Evolutionary conservation across 2,113 vertebrate genomes (phyloP), one percentile per base, ranked within the genome.

Genomic region (Tinamus guttatus): DNA sequence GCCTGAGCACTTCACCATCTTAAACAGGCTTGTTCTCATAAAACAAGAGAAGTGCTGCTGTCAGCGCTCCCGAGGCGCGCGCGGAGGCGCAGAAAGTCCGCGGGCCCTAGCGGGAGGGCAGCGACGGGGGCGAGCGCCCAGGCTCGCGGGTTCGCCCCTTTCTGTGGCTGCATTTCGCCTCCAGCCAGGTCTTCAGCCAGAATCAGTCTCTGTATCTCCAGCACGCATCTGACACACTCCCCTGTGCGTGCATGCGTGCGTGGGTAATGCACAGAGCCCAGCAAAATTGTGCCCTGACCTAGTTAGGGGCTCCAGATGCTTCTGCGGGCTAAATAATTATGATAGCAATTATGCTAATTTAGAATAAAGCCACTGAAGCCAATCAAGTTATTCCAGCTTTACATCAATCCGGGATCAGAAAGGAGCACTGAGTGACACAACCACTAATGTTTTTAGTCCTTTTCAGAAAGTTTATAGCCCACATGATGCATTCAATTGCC

Each of bases 281-380:
- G 73, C 1, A 0, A 82, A 94, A 92, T 60, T 78, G 71, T 87
- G 93, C 68, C 82, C 85, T 95, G 94, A 96, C 95, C 94, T 91
- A 95, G 68, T 94, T 96, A 95, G 60, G 80, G 69, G 47, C 60
- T 96, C 87, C 94, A 95, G 95, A 96, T 93, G 80, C 77, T 94
- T 88, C 93, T 83, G 80, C 83, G 88, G 87, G 80, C 92, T 93
- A 93, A 94, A 96, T 93, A 96, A 95, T 96, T 90, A 94, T 86
- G 70, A 89, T 84, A 94, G 86, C 81, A 97, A 96, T 96, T 97
- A 96, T 93, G 94, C 87, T 96, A 94, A 97, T 95, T 96, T 96
- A 79, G 89, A 95, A 87, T 88, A 94, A 95, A 94, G 91, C 94
- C 90, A 91, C 91, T 94, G 95, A 96, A 97, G 90, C 92, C 78